Conservation (phyloP, 2,888 invertebrate species). For the Lypha dubia region DNA sequence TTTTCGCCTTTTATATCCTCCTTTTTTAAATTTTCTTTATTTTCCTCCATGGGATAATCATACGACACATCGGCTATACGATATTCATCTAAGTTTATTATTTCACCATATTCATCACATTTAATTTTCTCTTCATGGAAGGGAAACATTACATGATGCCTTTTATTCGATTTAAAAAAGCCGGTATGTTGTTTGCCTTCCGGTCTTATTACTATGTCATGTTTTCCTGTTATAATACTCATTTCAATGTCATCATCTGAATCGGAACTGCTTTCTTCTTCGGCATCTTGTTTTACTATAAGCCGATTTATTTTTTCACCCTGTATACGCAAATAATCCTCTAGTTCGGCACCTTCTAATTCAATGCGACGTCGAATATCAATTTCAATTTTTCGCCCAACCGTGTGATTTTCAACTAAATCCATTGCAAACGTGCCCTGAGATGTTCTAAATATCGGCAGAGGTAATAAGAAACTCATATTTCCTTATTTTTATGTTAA, state of each 20-base stretch:
- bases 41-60: constrained; percentile 80
- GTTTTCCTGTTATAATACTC: constrained; percentile 92
- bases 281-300: constrained; percentile 85
- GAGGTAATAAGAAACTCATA: background rate
- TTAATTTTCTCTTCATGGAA: constrained; percentile 95
- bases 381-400: constrained; percentile 88
- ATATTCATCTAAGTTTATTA: constrained; percentile 96
- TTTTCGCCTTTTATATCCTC: constrained; percentile 75
- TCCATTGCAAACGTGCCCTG: constrained; percentile 92
- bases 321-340: constrained; percentile 89
- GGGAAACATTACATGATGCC: constrained; percentile 98
- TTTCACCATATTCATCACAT: constrained; percentile 98
- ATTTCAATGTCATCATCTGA: constrained; percentile 92
- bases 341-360: constrained; percentile 90
- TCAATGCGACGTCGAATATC: constrained; percentile 88
- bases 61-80: constrained; percentile 88
- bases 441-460: constrained; percentile 85
- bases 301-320: constrained; percentile 84
- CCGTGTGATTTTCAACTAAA: constrained; percentile 90
- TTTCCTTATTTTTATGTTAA: background rate
- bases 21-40: constrained; percentile 81
- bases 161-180: constrained; percentile 94
- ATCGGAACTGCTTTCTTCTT: constrained; percentile 89
- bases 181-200: constrained; percentile 88
- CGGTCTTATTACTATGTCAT: constrained; percentile 94